Evolutionary conservation across 2,888 invertebrate genomes (phyloP).

Genomic region (Syrista parreyssii): DNA sequence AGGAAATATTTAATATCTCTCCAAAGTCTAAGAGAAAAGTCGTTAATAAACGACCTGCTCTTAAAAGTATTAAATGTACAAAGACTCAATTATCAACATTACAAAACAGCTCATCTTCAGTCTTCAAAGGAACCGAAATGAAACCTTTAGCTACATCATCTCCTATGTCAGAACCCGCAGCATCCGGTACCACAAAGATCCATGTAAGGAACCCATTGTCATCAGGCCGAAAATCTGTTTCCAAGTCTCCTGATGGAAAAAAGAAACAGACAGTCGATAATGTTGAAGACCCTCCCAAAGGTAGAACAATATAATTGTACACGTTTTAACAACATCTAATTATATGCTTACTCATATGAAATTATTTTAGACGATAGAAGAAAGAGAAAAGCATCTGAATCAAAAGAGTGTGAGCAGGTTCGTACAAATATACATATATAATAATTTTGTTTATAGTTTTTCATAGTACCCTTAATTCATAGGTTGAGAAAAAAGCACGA

Average conservation of each 20-base stretch:
- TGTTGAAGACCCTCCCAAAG: background rate
- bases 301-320: conserved; percentile 17
- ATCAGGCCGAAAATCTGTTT: background rate
- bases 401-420: conserved; percentile 45
- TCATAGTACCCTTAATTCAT: conserved; percentile 7
- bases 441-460: background rate
- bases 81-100: conserved; percentile 3
- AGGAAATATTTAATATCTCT: conserved; percentile 50
- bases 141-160: conserved; percentile 54
- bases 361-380: conserved; percentile 26
- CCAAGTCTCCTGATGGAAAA: conserved; percentile 18
- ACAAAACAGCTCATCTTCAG: conserved; percentile 12
- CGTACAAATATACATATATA: conserved; percentile 3
- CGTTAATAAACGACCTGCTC: conserved; percentile 14
- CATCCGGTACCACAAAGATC: background rate
- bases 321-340: conserved; percentile 5
- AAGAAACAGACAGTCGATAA: background rate
- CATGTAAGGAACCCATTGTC: background rate
- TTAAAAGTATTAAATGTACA: conserved; percentile 9
- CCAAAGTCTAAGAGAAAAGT: conserved; percentile 42
- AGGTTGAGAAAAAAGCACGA: conserved; percentile 46
- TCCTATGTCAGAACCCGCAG: conserved; percentile 14
- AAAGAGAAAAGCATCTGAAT: conserved; percentile 41
- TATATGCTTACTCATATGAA: conserved; percentile 32
- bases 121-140: conserved; percentile 21